A percentile compares a stretch with the other conserved stretches of the same genome.
phyloP scores from a whole-genome alignment of 2,797 vertebrate species.

The Astyanax mexicanus region DNA sequence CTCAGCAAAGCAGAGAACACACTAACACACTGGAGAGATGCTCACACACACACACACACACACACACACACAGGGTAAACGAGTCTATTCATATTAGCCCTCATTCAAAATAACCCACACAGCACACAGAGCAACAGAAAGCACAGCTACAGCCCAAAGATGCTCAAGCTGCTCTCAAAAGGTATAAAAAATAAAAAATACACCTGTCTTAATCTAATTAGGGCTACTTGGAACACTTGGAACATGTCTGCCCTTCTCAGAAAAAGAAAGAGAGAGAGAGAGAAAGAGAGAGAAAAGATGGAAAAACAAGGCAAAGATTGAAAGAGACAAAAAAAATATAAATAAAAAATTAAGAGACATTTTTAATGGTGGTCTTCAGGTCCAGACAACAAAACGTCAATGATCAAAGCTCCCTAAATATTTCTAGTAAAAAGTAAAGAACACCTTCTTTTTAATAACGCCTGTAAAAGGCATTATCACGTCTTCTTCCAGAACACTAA shows the following conservation, averaged over 20 bases:
- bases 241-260: background rate
- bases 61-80: background rate
- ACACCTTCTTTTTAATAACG: too few relatives aligned
- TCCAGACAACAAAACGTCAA: too few relatives aligned
- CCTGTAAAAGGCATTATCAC: too few relatives aligned
- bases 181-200: constrained; percentile 33
- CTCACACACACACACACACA: constrained; percentile 12
- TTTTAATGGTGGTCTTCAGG: too few relatives aligned
- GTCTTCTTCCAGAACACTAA: too few relatives aligned
- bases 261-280: constrained; percentile 6
- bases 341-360: too few relatives aligned
- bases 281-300: background rate
- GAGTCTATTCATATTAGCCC: background rate
- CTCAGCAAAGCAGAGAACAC: background rate
- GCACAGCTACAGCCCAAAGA: constrained; percentile 56
- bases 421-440: too few relatives aligned
- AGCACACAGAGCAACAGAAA: too few relatives aligned
- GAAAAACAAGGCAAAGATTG: background rate
- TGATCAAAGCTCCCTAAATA: too few relatives aligned
- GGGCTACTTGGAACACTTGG: background rate
- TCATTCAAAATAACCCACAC: background rate
- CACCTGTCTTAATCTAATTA: background rate
- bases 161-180: constrained; percentile 46
- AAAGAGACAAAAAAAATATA: background rate
- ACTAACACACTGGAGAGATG: too few relatives aligned